Evolutionary conservation across 2,113 vertebrate genomes (phyloP), one percentile per base, ranked within the genome.

Genomic region (Festucalex cinctus): DNA sequence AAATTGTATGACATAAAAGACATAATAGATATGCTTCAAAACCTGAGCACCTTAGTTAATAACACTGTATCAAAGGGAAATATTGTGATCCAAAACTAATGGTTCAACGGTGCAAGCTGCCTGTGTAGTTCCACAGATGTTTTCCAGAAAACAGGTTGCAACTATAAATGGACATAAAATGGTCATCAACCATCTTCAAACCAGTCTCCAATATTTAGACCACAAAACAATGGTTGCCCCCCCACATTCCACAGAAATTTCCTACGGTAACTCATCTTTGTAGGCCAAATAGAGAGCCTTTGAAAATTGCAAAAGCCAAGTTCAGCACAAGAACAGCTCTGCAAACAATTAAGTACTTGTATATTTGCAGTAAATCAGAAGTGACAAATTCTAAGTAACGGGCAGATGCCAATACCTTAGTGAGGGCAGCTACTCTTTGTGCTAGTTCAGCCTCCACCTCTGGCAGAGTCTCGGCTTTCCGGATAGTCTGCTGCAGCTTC

Each of bases 401-500:
- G 56, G 56, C 36, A 22, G 26, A 60, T 63, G 44, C 53, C 5
- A 28, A 24, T 87, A 98, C 97, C 96, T 99, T 98, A 9, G 94
- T 95, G 77, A 99, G 95, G 0, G 97, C 96, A 0, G 95, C 96
- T 10, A 96, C 97, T 70, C 96, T 91, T 88, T 98, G 97, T 1
- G 97, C 97, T 22, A 98, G 87, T 86, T 98, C 96, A 0, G 97
- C 97, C 74, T 98, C 97, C 87, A 98, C 97, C 86, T 98, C 97
- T 0, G 97, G 97, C 53, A 99, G 87, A 0, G 95, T 96, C 88
- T 98, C 96, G 0, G 96, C 97, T 82, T 96, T 98, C n/a, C 96
- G 89, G 75, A 98, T 88, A 9, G 95, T 98, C 88, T 98, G 97
- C 86, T 98, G 97, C 67, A 98, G 90, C 89, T 97, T 98, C 78